A percentile compares a stretch with the other conserved stretches of the same genome.
Evolutionary conservation across 2,113 vertebrate genomes (phyloP).

Genomic region (Natator depressus): DNA sequence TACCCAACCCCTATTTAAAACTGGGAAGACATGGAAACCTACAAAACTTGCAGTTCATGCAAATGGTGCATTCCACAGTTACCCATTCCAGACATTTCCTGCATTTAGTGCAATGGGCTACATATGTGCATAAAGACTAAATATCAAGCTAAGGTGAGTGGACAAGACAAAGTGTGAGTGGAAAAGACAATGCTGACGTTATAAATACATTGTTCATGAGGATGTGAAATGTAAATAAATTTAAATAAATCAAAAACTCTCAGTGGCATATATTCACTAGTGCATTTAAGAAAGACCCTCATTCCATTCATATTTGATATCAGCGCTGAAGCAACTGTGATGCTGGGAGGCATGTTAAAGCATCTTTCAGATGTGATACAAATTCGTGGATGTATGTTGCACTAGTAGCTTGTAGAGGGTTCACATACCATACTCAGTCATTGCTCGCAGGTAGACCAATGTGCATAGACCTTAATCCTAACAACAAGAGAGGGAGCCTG

Average conservation of each 20-base stretch:
- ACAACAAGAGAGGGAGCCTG: not conserved
- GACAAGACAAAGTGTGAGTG: slow-evolving; percentile 60
- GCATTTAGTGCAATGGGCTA: slow-evolving; percentile 50
- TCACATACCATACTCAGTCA: slow-evolving; percentile 10
- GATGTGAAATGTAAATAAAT: slow-evolving; percentile 68
- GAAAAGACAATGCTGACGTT: slow-evolving; percentile 71
- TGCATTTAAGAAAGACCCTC: slow-evolving; percentile 62
- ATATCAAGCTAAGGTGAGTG: slow-evolving; percentile 65
- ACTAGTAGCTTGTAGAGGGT: slow-evolving; percentile 49
- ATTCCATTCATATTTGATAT: slow-evolving; percentile 57
- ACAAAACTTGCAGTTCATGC: slow-evolving; percentile 6
- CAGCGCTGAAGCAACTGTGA: slow-evolving; percentile 48
- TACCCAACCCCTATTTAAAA: slow-evolving; percentile 10
- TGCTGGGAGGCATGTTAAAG: slow-evolving; percentile 72
- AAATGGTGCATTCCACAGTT: slow-evolving; percentile 4
- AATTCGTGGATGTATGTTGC: slow-evolving; percentile 20
- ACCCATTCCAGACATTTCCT: slow-evolving; percentile 48
- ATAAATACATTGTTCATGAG: slow-evolving; percentile 63
- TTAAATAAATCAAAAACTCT: slow-evolving; percentile 68
- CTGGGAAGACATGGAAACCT: not conserved
- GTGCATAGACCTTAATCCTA: not conserved
- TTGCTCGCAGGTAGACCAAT: not conserved
- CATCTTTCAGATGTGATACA: slow-evolving; percentile 71
- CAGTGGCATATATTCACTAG: slow-evolving; percentile 57
- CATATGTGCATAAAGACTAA: slow-evolving; percentile 57